These are phyloP conservation scores for Pollachius pollachius DNA, from an alignment of 2,113 vertebrate genomes.

Conservation along the genomic window DNA sequence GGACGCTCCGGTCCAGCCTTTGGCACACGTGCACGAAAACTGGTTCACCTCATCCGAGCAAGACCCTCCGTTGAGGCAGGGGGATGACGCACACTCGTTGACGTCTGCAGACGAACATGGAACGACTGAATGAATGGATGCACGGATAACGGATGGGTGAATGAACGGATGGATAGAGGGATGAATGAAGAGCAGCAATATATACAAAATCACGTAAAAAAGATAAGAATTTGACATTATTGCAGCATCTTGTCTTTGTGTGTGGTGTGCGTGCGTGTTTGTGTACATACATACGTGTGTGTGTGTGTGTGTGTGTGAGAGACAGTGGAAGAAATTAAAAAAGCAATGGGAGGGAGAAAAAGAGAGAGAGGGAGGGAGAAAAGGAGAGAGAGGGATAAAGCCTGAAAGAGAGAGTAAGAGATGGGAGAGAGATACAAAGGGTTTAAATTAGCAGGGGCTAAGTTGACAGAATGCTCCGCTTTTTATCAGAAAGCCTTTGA, in stretches of 20 bases:
- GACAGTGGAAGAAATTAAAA: conserved; percentile 8
- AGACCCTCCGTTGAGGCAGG: conserved; percentile 79
- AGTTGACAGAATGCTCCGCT: conserved; percentile 3
- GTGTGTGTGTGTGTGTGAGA: neutral
- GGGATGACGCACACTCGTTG: conserved; percentile 78
- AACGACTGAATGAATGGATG: neutral
- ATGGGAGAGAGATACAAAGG: neutral
- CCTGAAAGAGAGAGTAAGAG: neutral
- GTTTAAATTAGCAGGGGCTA: conserved; percentile 22
- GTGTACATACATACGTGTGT: conserved; percentile 9
- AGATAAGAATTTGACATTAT: neutral
- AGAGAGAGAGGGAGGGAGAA: neutral
- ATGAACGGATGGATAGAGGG: neutral
- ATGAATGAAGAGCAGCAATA: neutral
- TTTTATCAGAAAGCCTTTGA: conserved; percentile 46
- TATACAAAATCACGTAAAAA: conserved; percentile 10
- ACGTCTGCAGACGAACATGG: conserved; percentile 65
- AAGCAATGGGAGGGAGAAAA: neutral
- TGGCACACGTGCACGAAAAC: conserved; percentile 78
- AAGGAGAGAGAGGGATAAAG: neutral
- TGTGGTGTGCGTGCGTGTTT: neutral
- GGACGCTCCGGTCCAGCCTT: conserved; percentile 77
- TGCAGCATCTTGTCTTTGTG: too few relatives aligned
- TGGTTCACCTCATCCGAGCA: conserved; percentile 78
- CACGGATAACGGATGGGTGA: too few relatives aligned